Evolutionary conservation across 2,888 invertebrate species (phyloP), one percentile per base, ranked within the genome.

Genomic region (Andricus curvator): DNA sequence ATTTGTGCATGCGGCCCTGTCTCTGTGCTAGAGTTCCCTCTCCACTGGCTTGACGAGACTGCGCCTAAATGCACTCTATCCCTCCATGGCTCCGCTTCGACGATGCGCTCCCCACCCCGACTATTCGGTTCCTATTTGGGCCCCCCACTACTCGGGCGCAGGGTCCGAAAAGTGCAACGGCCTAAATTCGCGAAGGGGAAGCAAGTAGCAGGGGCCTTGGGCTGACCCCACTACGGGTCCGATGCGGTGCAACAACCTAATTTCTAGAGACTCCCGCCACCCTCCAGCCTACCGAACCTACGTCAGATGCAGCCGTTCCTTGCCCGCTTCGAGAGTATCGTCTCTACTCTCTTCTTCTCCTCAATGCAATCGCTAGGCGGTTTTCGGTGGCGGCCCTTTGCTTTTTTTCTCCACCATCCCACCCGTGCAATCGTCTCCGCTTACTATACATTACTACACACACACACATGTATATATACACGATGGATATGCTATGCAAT

Each of bases 241-340:
- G 89, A 91, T 92, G 91, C 92, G 89, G 91, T 92, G 92, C 92
- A 92, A 91, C 92, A 91, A 92, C 92, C 93, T 93, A 93, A 92
- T 92, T 92, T 92, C 92, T 92, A 92, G 92, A 92, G 88, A 88
- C 89, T 88, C 90, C 83, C 86, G 84, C 86, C 84, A 82, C 84
- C 85, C 85, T 83, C 85, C 82, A 60, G 44, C 82, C 83, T 79
- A 77, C 83, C 84, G 80, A 79, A 82, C 82, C 82, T 83, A 82
- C 82, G 79, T 82, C 84, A 76, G 83, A 78, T 81, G 83, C 84
- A 82, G 83, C 83, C 84, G 84, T 81, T 80, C 77, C 80, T 80
- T 81, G 79, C 81, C 80, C 80, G 82, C 83, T 83, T 64, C 80
- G 29, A 70, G 37, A 60, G 41, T 66, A 78, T 80, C 83, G 82